These are phyloP conservation scores for Montipora efflorescens DNA, from an alignment of 64 coral and sea anemone genomes.

Conservation along the genomic window DNA sequence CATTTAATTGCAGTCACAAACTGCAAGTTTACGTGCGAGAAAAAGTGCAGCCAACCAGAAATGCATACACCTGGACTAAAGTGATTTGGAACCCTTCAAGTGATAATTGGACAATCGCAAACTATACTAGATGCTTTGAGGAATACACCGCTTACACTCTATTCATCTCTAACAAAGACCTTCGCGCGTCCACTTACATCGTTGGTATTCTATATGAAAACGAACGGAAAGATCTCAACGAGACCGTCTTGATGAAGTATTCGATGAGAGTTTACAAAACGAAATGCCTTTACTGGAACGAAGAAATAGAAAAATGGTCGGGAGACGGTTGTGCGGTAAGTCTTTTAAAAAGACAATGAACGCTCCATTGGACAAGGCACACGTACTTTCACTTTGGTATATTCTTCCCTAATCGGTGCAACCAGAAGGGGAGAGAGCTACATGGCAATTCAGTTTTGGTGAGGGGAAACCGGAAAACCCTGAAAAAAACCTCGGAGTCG, in stretches of 20 bases:
- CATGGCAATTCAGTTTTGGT: too few species aligned
- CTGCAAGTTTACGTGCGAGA: constrained; percentile 45
- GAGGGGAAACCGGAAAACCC: too few species aligned
- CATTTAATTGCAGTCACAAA: constrained; percentile 63
- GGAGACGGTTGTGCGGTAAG: constrained; percentile 80
- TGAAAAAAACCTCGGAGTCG: too few species aligned
- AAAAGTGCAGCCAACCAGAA: constrained; percentile 28
- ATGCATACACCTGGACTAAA: constrained; percentile 55
- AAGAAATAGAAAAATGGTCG: constrained; percentile 62
- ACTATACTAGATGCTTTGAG: constrained; percentile 50
- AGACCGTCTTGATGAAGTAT: constrained; percentile 42
- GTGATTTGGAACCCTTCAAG: not conserved
- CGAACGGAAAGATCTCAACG: not conserved
- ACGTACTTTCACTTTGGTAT: too few species aligned
- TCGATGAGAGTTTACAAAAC: constrained; percentile 58
- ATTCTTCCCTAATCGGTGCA: too few species aligned
- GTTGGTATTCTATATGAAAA: constrained; percentile 42
- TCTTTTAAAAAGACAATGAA: not conserved
- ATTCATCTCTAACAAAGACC: constrained; percentile 66
- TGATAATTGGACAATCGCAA: not conserved
- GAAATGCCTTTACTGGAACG: constrained; percentile 86
- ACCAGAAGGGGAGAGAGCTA: too few species aligned
- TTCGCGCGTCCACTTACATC: constrained; percentile 20
- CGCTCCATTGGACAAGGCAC: too few species aligned
- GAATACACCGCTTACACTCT: constrained; percentile 42